Conservation (phyloP, 1,140 invertebrate species). For the Odontomachus brunneus region DNA sequence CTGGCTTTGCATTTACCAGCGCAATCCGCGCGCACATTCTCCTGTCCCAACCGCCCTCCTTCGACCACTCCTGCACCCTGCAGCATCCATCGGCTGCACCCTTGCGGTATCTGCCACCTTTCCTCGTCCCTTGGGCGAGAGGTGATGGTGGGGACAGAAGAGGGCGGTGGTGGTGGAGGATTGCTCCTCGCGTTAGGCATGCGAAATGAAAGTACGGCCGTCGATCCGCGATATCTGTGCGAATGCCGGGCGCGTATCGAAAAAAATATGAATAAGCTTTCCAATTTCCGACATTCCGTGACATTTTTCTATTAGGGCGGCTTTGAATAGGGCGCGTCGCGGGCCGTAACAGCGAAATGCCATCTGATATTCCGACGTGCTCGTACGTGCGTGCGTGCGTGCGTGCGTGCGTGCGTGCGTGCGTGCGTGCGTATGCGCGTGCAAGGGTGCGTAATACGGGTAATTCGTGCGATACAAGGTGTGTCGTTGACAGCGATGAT, state of each 20-base stretch:
- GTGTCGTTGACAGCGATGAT: too few species aligned
- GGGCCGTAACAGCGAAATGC: slow-evolving; percentile 82
- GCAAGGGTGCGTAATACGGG: neutral
- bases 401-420: neutral
- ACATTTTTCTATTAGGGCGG: slow-evolving; percentile 84
- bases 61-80: slow-evolving; percentile 14
- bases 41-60: slow-evolving; percentile 62
- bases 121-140: slow-evolving; percentile 37
- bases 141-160: neutral
- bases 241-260: slow-evolving; percentile 76
- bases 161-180: slow-evolving; percentile 13
- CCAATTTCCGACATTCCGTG: slow-evolving; percentile 85
- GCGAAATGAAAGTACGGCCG: slow-evolving; percentile 81
- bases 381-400: slow-evolving; percentile 71
- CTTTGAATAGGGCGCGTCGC: slow-evolving; percentile 82
- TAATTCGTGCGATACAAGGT: slow-evolving; percentile 2
- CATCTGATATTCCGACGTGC: slow-evolving; percentile 82
- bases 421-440: neutral
- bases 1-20: slow-evolving; percentile 35
- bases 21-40: slow-evolving; percentile 55
- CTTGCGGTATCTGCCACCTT: slow-evolving; percentile 50
- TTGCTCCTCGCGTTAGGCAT: slow-evolving; percentile 77
- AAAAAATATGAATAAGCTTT: slow-evolving; percentile 85
- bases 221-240: slow-evolving; percentile 61
- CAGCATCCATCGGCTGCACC: slow-evolving; percentile 12